Conservation (phyloP, 2,113 vertebrate genomes). For the Hyla sarda region DNA sequence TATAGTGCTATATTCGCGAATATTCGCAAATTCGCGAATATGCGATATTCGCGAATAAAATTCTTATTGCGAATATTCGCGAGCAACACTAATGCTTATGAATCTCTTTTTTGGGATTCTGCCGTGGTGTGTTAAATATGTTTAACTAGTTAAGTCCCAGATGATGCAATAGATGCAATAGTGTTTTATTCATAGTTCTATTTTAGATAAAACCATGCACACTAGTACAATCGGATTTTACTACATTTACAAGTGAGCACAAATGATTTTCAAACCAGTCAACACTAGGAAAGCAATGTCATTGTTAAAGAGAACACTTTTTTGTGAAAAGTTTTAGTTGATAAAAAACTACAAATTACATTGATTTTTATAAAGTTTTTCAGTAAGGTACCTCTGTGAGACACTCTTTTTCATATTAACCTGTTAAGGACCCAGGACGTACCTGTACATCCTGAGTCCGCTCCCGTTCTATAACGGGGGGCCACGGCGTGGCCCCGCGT, state of each 20-base stretch:
- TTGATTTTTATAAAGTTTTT: background rate
- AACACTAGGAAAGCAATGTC: background rate
- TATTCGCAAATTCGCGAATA: too few relatives aligned
- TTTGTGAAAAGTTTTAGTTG: background rate
- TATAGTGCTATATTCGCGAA: too few relatives aligned
- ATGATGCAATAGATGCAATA: conserved; percentile 22
- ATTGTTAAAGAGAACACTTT: background rate
- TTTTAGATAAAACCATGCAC: background rate
- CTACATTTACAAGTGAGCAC: background rate
- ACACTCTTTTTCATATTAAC: too few relatives aligned
- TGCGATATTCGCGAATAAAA: too few relatives aligned
- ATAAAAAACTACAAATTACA: background rate
- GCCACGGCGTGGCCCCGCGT: too few relatives aligned
- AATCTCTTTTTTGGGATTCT: background rate
- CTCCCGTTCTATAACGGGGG: too few relatives aligned
- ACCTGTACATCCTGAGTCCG: too few relatives aligned
- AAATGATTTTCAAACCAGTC: background rate
- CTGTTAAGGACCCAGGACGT: too few relatives aligned
- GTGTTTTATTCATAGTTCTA: background rate
- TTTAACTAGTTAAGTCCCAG: conserved; percentile 8
- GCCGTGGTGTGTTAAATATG: background rate
- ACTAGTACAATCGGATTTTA: background rate
- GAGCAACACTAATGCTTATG: too few relatives aligned
- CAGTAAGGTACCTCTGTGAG: too few relatives aligned
- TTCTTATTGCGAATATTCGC: too few relatives aligned